Evolutionary conservation across 2,888 invertebrate species (phyloP).

Genomic region (Ptilodon capucinus): DNA sequence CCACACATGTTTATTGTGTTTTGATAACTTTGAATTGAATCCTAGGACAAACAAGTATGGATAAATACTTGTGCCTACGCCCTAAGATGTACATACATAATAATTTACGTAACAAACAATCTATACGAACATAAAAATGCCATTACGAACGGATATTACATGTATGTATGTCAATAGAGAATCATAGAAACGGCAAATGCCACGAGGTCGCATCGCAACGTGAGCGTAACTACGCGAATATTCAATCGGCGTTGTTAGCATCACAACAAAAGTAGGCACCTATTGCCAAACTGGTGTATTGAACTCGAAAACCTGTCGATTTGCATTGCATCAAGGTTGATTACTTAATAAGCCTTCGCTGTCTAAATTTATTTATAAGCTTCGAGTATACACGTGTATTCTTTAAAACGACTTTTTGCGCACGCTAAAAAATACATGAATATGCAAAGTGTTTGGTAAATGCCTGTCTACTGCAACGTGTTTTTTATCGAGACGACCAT

Average conservation of each 20-base stretch:
- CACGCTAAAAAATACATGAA: conserved; percentile 12
- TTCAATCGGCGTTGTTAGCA: conserved; percentile 27
- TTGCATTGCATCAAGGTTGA: conserved; percentile 50
- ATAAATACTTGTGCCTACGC: no score
- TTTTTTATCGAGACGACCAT: conserved; percentile 21
- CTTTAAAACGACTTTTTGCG: conserved; percentile 11
- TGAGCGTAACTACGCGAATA: conserved; percentile 9
- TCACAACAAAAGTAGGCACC: conserved; percentile 16
- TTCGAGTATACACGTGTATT: conserved; percentile 11
- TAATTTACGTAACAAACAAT: conserved; percentile 9
- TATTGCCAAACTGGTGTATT: conserved; percentile 37
- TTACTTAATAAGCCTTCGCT: conserved; percentile 28
- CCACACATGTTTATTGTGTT: no score
- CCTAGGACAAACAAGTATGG: no score
- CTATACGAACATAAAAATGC: conserved; percentile 14
- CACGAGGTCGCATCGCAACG: conserved; percentile 30
- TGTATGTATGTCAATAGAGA: conserved; percentile 30
- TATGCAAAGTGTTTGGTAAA: conserved; percentile 14
- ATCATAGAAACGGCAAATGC: conserved; percentile 21
- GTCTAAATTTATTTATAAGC: conserved; percentile 18
- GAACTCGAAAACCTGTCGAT: conserved; percentile 37
- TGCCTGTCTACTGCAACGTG: conserved; percentile 19
- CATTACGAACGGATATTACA: conserved; percentile 27
- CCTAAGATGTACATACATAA: not conserved
- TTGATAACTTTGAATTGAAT: no score